Evolutionary conservation across 2,888 invertebrate genomes (phyloP).

Genomic region (Hoplodrina ambigua): DNA sequence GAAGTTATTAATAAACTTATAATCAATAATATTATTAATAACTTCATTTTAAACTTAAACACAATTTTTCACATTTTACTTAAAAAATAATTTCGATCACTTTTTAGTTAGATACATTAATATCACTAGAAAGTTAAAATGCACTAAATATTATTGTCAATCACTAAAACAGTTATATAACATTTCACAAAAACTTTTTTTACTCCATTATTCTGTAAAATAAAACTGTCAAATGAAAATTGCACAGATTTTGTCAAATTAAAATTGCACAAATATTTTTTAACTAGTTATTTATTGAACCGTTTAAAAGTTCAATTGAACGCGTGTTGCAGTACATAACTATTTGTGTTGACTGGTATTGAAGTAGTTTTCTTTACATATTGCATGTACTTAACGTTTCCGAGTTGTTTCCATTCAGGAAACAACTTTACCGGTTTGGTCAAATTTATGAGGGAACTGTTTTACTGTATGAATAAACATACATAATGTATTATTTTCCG

Average conservation of each 20-base stretch:
- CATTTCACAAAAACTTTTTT: neutral
- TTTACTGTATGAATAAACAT: constrained; percentile 1
- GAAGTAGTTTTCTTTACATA: constrained; percentile 40
- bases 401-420: constrained; percentile 42
- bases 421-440: constrained; percentile 23
- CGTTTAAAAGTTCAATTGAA: neutral
- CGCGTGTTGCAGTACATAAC: constrained; percentile 37
- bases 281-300: neutral
- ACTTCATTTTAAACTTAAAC: constrained; percentile 40
- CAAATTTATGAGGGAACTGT: constrained; percentile 17
- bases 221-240: no score
- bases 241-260: neutral
- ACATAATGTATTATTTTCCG: neutral
- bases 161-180: neutral
- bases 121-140: no score
- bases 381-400: constrained; percentile 33
- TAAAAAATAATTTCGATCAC: neutral
- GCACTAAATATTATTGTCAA: no score
- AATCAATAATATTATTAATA: constrained; percentile 31
- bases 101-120: no score
- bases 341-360: constrained; percentile 26
- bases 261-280: neutral
- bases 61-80: neutral
- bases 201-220: neutral
- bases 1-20: constrained; percentile 31